These are phyloP conservation scores for Amiota mariae DNA, from an alignment of 2,888 invertebrate species.

Conservation along the genomic window DNA sequence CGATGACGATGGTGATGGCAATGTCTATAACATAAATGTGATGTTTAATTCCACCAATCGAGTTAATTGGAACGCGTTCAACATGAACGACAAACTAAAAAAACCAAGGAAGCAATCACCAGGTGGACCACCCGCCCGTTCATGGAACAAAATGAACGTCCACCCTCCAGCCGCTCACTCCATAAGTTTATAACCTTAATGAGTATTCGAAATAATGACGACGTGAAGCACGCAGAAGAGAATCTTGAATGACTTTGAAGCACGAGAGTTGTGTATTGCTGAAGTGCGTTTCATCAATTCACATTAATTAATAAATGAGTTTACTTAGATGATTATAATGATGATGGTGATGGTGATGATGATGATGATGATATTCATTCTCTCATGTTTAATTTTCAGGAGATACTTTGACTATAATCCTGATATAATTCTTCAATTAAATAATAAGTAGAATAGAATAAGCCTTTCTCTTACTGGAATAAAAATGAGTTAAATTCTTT, in stretches of 20 bases:
- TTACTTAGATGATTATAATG: background rate
- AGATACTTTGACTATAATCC: no score
- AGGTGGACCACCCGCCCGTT: background rate
- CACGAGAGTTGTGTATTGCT: background rate
- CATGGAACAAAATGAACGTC: no score
- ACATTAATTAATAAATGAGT: constrained; percentile 7
- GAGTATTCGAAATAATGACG: constrained; percentile 11
- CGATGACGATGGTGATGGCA: background rate
- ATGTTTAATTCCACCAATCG: background rate
- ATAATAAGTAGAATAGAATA: no score
- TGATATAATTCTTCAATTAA: no score
- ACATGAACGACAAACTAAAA: background rate
- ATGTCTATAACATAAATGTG: background rate
- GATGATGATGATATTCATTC: no score
- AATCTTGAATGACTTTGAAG: background rate
- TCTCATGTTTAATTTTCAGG: no score
- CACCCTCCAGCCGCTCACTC: background rate
- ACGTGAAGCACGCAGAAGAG: no score
- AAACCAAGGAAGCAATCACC: background rate
- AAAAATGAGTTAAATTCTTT: no score
- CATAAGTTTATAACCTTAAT: constrained; percentile 14
- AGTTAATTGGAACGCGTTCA: constrained; percentile 19
- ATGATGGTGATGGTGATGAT: no score
- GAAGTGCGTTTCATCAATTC: background rate
- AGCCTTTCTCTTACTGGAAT: no score